Evolutionary conservation across 1,140 invertebrate species (phyloP).

Genomic region (Drosophila tropicalis): DNA sequence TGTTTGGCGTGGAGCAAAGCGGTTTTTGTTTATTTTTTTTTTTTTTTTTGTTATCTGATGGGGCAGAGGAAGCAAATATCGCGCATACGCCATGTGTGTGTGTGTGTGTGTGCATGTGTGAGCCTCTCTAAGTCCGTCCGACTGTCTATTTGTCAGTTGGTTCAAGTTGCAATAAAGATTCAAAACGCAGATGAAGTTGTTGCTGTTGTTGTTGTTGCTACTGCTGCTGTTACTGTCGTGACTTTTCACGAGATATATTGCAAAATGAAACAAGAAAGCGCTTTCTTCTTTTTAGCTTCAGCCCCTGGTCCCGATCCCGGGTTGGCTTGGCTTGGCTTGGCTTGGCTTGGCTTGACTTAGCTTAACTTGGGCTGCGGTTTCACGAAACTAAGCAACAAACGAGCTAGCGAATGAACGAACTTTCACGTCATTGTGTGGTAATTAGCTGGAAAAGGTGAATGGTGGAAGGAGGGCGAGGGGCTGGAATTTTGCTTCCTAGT

Average conservation of each 20-base stretch:
- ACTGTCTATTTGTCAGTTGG: constrained; percentile 26
- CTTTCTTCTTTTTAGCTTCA: constrained; percentile 47
- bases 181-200: constrained; percentile 61
- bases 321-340: neutral
- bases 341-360: constrained; percentile 6
- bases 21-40: neutral
- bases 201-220: constrained; percentile 22
- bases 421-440: constrained; percentile 73
- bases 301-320: neutral
- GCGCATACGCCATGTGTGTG: constrained; percentile 56
- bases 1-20: constrained; percentile 34
- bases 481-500: constrained; percentile 80
- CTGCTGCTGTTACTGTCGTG: constrained; percentile 38
- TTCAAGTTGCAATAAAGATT: constrained; percentile 66
- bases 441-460: constrained; percentile 53
- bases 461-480: constrained; percentile 19
- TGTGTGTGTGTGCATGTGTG: constrained; percentile 24
- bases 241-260: constrained; percentile 61
- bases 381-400: constrained; percentile 16
- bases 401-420: constrained; percentile 33
- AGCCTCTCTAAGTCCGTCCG: constrained; percentile 29
- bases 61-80: constrained; percentile 57
- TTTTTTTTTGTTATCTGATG: constrained; percentile 40
- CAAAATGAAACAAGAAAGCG: constrained; percentile 64
- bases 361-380: constrained; percentile 24